Percentiles rank a stretch among this genome's conserved stretches.
Evolutionary conservation across 2,888 invertebrate genomes (phyloP).

Genomic region (Pollenia amentaria): DNA sequence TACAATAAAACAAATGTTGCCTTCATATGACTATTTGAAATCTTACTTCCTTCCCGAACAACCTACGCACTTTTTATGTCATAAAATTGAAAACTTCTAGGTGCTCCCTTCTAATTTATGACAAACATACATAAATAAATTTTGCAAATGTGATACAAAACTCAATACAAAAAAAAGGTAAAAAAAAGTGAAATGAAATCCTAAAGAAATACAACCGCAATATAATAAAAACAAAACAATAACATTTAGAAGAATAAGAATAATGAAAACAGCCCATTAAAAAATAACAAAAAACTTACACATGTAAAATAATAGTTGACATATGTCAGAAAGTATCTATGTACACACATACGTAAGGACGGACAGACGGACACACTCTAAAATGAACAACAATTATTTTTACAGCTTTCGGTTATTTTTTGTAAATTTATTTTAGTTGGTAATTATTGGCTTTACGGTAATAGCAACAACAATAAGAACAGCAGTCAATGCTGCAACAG

Average conservation of each 20-base stretch:
- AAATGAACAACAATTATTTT: constrained; percentile 34
- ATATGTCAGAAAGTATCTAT: no score
- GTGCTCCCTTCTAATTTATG: constrained; percentile 74
- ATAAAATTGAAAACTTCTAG: constrained; percentile 48
- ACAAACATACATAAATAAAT: constrained; percentile 71
- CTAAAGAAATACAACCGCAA: constrained; percentile 43
- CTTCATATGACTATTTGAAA: constrained; percentile 8
- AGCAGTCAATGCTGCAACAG: constrained; percentile 1
- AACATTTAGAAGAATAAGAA: constrained; percentile 10
- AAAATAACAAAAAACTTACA: constrained; percentile 21
- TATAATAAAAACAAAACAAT: constrained; percentile 14
- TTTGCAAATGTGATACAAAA: constrained; percentile 55
- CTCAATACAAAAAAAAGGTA: constrained; percentile 18
- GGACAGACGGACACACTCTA: not conserved
- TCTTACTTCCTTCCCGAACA: constrained; percentile 24
- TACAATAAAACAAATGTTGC: constrained; percentile 16
- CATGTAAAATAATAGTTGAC: not conserved
- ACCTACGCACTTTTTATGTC: constrained; percentile 61
- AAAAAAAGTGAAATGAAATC: not conserved
- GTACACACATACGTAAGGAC: not conserved
- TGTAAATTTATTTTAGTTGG: constrained; percentile 42
- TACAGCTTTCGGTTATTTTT: constrained; percentile 28
- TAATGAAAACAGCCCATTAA: constrained; percentile 17
- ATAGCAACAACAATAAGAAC: not conserved
- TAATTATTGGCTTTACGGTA: constrained; percentile 29